phyloP scores from a whole-genome alignment of 2,113 vertebrate species.

The Euleptes europaea region DNA sequence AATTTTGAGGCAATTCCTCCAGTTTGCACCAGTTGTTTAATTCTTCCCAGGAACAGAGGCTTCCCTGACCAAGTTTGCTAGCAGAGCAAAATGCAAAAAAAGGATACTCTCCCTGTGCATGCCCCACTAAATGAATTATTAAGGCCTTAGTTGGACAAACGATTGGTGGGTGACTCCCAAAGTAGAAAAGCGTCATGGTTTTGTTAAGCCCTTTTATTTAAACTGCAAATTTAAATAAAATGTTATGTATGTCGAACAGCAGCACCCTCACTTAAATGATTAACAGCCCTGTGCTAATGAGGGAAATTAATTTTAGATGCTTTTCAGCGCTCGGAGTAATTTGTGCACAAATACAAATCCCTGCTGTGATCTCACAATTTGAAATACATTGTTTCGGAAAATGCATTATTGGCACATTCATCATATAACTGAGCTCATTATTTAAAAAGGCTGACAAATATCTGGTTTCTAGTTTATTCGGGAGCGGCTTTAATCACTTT shows the following conservation, averaged over 20 bases:
- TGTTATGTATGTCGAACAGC: slow-evolving; percentile 47
- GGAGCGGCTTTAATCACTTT: slow-evolving; percentile 58
- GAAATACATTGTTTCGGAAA: slow-evolving; percentile 59
- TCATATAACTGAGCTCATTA: slow-evolving; percentile 52
- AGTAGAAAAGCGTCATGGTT: neutral
- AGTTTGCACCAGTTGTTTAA: neutral
- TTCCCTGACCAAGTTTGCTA: neutral
- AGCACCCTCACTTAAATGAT: slow-evolving; percentile 35
- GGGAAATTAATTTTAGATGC: slow-evolving; percentile 65
- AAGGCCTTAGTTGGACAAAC: neutral
- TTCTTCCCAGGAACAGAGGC: neutral
- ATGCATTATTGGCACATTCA: slow-evolving; percentile 58
- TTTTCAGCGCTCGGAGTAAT: slow-evolving; percentile 61
- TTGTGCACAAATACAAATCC: slow-evolving; percentile 59
- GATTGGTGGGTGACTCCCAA: neutral
- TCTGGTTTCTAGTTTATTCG: slow-evolving; percentile 56
- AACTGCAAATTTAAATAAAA: slow-evolving; percentile 29
- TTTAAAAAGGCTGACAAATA: slow-evolving; percentile 55
- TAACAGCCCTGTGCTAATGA: slow-evolving; percentile 62
- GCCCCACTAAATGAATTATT: neutral
- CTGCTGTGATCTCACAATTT: slow-evolving; percentile 55
- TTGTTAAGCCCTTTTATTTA: slow-evolving; percentile 38
- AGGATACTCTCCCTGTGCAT: neutral
- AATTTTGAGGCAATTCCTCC: neutral
- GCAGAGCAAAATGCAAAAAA: neutral